Evolutionary conservation across 2,113 vertebrate species (phyloP).

Genomic region (Phocoena sinus): DNA sequence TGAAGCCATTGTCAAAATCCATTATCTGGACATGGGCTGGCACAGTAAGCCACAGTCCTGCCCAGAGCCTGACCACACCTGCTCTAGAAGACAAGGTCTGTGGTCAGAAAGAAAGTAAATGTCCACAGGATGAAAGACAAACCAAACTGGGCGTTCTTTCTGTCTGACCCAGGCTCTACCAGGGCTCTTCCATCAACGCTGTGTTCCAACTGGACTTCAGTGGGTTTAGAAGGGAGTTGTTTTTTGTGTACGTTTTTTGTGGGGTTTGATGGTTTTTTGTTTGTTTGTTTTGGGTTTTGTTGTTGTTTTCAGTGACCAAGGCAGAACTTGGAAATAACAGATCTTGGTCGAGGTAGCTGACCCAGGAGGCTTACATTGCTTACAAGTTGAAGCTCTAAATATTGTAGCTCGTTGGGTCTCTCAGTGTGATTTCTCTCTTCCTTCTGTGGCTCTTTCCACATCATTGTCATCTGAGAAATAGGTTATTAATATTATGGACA

Average conservation of each 20-base stretch:
- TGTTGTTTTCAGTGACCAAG: neutral
- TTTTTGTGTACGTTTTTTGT: neutral
- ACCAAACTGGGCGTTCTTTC: neutral
- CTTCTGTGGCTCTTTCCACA: neutral
- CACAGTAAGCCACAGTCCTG: neutral
- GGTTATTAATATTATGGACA: neutral
- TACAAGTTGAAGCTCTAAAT: neutral
- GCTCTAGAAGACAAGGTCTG: neutral
- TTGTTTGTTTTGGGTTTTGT: neutral
- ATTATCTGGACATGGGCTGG: neutral
- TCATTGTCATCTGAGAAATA: neutral
- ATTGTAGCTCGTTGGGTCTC: neutral
- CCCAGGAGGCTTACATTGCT: neutral
- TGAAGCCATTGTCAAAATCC: neutral
- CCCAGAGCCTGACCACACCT: neutral
- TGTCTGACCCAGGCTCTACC: neutral
- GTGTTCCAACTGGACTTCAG: neutral
- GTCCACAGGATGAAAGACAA: neutral
- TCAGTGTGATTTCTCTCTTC: neutral
- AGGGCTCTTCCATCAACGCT: neutral
- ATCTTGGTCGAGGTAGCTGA: neutral
- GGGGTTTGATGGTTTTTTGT: neutral
- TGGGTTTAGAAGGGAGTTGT: neutral
- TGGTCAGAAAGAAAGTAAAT: constrained; percentile 9
- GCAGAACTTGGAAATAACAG: neutral